phyloP scores from a whole-genome alignment of 2,888 invertebrate genomes.

The Dryobota labecula region DNA sequence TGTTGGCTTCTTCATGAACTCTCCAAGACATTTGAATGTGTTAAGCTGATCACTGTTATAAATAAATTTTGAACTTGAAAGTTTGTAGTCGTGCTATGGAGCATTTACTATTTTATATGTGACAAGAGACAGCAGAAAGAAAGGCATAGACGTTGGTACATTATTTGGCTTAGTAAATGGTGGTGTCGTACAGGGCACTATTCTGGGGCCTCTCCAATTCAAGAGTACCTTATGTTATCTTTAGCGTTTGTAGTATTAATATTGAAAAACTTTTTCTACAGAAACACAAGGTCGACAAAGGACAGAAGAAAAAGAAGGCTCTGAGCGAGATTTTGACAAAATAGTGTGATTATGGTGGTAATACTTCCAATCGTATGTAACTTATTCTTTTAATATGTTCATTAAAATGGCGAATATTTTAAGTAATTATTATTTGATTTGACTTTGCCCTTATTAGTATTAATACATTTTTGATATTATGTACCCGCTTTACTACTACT shows the following conservation, averaged over 20 bases:
- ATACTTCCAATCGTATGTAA: constrained; percentile 59
- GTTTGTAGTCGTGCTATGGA: not conserved
- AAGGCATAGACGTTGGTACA: not conserved
- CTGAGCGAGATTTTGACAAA: constrained; percentile 89
- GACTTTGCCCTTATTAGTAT: not conserved
- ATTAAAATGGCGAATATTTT: constrained; percentile 59
- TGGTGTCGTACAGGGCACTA: constrained; percentile 18
- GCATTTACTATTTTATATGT: not conserved
- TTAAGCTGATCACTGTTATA: not conserved
- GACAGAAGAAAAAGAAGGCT: constrained; percentile 88
- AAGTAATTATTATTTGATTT: constrained; percentile 6
- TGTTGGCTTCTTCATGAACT: not conserved
- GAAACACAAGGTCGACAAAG: constrained; percentile 88
- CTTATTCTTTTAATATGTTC: constrained; percentile 63
- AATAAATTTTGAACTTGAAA: not conserved
- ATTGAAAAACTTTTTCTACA: constrained; percentile 72
- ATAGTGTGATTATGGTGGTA: constrained; percentile 57
- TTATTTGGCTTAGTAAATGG: not conserved
- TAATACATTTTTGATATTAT: not conserved
- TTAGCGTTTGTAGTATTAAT: not conserved
- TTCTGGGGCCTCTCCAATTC: constrained; percentile 5
- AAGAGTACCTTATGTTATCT: not conserved
- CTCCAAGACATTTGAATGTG: constrained; percentile 11
- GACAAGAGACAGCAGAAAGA: not conserved
- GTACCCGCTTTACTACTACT: too few species aligned